Evolutionary conservation across 2,888 invertebrate genomes (phyloP).

Genomic region (Parnassius glacialis): DNA sequence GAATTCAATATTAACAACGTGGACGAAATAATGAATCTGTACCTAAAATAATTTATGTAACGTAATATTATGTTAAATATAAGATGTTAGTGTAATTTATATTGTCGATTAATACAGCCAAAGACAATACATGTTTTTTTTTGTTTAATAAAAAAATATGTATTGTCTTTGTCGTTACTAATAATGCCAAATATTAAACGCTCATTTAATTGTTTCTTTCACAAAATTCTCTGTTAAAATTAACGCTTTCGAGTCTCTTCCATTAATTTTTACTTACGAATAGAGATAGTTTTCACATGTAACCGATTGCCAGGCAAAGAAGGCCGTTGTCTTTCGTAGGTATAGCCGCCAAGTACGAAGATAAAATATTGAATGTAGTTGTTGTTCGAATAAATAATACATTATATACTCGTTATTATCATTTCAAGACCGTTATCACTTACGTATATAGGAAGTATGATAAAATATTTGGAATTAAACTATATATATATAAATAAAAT

Average conservation of each 20-base stretch:
- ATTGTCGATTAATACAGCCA: slow-evolving; percentile 41
- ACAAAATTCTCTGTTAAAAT: slow-evolving; percentile 15
- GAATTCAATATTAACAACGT: slow-evolving; percentile 30
- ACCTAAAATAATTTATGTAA: slow-evolving; percentile 57
- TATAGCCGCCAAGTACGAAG: slow-evolving; percentile 38
- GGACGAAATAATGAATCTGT: slow-evolving; percentile 30
- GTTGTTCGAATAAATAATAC: slow-evolving; percentile 52
- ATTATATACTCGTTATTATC: slow-evolving; percentile 29
- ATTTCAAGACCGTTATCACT: slow-evolving; percentile 18
- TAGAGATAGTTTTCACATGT: slow-evolving; percentile 22
- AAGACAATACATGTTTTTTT: slow-evolving; percentile 29
- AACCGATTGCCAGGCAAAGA: slow-evolving; percentile 30
- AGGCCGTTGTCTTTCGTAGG: slow-evolving; percentile 34
- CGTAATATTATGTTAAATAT: slow-evolving; percentile 50
- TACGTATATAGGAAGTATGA: slow-evolving; percentile 5
- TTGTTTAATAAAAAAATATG: slow-evolving; percentile 16
- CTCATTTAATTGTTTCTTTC: slow-evolving; percentile 10
- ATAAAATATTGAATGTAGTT: slow-evolving; percentile 44
- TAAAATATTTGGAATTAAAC: slow-evolving; percentile 3
- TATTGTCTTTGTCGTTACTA: slow-evolving; percentile 26
- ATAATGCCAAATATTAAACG: slow-evolving; percentile 19
- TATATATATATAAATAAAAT: not conserved
- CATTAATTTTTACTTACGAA: slow-evolving; percentile 25
- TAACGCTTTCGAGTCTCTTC: slow-evolving; percentile 30
- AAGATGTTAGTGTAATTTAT: slow-evolving; percentile 62